phyloP scores from a whole-genome alignment of 1,140 invertebrate genomes.

The Megathymus violae region DNA sequence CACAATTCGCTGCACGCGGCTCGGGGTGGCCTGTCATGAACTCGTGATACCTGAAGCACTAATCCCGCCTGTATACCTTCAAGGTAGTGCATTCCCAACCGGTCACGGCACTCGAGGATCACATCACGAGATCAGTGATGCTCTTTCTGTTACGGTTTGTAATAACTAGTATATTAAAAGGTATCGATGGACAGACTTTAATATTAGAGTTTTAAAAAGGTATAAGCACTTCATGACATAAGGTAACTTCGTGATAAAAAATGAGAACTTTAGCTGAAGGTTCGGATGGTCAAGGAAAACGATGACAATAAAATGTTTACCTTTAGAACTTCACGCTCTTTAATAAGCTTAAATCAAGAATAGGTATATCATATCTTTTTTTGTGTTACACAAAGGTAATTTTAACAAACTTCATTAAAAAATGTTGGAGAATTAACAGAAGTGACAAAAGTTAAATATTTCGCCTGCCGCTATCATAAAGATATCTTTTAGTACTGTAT shows the following conservation, averaged over 20 bases:
- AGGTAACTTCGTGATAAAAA: no score
- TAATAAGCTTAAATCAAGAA: no score
- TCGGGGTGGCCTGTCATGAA: conserved; percentile 36
- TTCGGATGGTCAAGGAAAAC: no score
- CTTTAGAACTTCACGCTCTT: no score
- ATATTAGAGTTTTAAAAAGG: no score
- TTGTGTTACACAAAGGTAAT: no score
- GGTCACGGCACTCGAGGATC: conserved; percentile 57
- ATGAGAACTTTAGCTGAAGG: no score
- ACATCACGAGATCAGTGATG: conserved; percentile 31
- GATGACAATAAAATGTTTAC: no score
- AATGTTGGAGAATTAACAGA: background rate
- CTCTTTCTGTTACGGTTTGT: conserved; percentile 12
- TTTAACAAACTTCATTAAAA: no score
- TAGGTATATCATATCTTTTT: no score
- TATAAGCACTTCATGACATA: no score
- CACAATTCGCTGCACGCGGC: conserved; percentile 68
- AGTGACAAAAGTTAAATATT: background rate
- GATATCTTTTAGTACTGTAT: background rate
- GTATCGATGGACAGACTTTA: no score
- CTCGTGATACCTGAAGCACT: conserved; percentile 56
- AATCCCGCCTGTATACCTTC: conserved; percentile 49
- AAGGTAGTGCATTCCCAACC: conserved; percentile 53
- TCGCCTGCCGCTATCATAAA: background rate
- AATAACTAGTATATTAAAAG: background rate